phyloP scores from a whole-genome alignment of 2,888 invertebrate species.

The Ochropacha duplaris region DNA sequence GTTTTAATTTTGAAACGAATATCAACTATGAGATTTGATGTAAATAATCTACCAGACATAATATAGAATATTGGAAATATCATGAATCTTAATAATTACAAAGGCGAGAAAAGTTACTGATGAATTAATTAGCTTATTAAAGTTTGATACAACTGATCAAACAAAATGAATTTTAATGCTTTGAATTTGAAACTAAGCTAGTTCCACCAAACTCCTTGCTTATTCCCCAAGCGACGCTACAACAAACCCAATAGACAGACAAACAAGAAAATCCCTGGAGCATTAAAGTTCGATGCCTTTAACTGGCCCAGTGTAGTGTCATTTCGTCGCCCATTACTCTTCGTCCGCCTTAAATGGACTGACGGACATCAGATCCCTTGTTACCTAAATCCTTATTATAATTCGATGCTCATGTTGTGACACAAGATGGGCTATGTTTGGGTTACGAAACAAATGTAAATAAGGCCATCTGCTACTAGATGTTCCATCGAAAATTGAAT shows the following conservation, averaged over 20 bases:
- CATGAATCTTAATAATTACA: too few relatives aligned
- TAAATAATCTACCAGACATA: too few relatives aligned
- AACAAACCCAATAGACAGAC: background rate
- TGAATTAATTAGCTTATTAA: too few relatives aligned
- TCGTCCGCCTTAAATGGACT: conserved; percentile 13
- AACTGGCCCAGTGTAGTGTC: conserved; percentile 10
- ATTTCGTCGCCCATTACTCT: conserved; percentile 24
- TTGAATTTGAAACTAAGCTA: too few relatives aligned
- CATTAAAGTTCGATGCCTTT: background rate
- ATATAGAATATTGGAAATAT: too few relatives aligned
- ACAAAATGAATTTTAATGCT: too few relatives aligned
- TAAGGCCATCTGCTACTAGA: background rate
- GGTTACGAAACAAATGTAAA: background rate
- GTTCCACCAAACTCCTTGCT: background rate
- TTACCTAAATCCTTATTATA: conserved; percentile 23
- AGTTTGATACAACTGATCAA: too few relatives aligned
- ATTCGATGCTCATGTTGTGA: conserved; percentile 17
- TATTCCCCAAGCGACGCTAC: background rate
- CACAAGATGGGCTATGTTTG: background rate
- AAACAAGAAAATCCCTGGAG: background rate
- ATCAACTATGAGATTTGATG: background rate
- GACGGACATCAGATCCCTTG: conserved; percentile 17
- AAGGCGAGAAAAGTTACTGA: too few relatives aligned
- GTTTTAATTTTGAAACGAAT: conserved; percentile 18
- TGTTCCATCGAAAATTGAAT: too few relatives aligned